These are phyloP conservation scores for Lithosia quadra DNA, from an alignment of 2,888 invertebrate species.

Conservation along the genomic window DNA sequence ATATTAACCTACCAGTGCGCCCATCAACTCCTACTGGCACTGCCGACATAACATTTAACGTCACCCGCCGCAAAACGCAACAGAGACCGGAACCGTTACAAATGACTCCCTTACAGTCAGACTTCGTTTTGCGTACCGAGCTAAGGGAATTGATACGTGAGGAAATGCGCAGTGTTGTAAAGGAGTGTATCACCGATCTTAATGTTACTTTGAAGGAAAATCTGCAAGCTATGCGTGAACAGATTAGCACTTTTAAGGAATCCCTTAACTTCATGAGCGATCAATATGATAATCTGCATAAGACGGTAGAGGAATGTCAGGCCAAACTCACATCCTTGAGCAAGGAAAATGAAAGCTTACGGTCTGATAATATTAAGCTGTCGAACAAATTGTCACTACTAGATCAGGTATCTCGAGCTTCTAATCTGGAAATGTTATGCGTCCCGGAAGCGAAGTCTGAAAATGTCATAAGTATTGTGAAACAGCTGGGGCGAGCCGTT, in stretches of 20 bases:
- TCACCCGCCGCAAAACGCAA: slow-evolving; percentile 17
- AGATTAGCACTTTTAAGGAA: slow-evolving; percentile 4
- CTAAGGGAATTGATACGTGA: slow-evolving; percentile 16
- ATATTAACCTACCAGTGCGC: slow-evolving; percentile 2
- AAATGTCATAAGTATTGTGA: slow-evolving; percentile 9
- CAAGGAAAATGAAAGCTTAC: slow-evolving; percentile 5
- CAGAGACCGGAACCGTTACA: not conserved
- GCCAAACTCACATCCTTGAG: too few species aligned
- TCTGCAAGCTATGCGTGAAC: slow-evolving; percentile 8
- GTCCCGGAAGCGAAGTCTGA: slow-evolving; percentile 20
- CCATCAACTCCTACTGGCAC: slow-evolving; percentile 18
- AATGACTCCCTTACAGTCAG: not conserved
- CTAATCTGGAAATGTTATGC: slow-evolving; percentile 11
- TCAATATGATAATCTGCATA: too few species aligned
- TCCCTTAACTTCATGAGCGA: slow-evolving; percentile 10
- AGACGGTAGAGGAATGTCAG: too few species aligned
- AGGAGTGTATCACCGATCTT: slow-evolving; percentile 9
- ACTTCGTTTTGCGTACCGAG: slow-evolving; percentile 1
- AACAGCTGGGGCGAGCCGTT: slow-evolving; percentile 7
- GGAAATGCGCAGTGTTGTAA: slow-evolving; percentile 14
- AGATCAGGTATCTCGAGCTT: slow-evolving; percentile 9
- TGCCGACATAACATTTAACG: slow-evolving; percentile 13
- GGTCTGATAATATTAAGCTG: not conserved
- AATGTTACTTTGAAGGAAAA: not conserved
- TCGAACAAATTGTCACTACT: too few species aligned